Evolutionary conservation across 2,797 vertebrate species (phyloP), one percentile per base, ranked within the genome.

Genomic region (Echeneis naucrates): DNA sequence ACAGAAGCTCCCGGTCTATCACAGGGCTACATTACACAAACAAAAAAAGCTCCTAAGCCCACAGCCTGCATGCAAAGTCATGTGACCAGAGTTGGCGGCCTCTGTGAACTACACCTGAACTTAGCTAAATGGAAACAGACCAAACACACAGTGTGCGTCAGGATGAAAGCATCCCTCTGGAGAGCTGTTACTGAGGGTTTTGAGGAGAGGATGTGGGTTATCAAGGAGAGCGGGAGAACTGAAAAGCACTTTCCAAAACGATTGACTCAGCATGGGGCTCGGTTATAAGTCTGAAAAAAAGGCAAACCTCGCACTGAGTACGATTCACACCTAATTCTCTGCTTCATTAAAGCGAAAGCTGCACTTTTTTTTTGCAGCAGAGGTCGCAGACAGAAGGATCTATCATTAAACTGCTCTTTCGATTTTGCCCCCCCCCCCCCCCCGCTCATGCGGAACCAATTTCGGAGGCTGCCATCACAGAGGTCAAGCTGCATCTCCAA

Each of bases 121-220:
- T 84, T 85, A 87, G 87, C 85, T 92, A 90, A 92, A 93, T 92
- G 91, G 85, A 93, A 92, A 90, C 91, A 90, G 90, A 93, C 90
- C 90, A 91, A 92, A 91, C 84, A 78, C 76, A 85, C 42, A 90
- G 89, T 86, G 86, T 93, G 88, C 88, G 90, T 92, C 90, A 93
- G 90, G 90, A 92, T 91, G 88, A 92, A 93, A 90, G 89, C 90
- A 92, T 92, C 89, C 69, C 92, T 90, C 88, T 66, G 63, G 88
- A 90, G 89, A 74, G 84, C 81, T 77, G 84, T 89, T 89, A 77
- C 72, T 68, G 79, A 75, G 83, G 78, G 58, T 75, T 90, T 78
- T 64, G 62, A 75, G 76, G 72, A 78, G 77, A 92, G 77, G 92
- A 92, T 91, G 88, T 85, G 82, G 84, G 82, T 87, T 88, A 84